These are phyloP conservation scores for Ophiothrix spiculata DNA, from an alignment of 35 echinoderm and acorn worm genomes.

Conservation along the genomic window DNA sequence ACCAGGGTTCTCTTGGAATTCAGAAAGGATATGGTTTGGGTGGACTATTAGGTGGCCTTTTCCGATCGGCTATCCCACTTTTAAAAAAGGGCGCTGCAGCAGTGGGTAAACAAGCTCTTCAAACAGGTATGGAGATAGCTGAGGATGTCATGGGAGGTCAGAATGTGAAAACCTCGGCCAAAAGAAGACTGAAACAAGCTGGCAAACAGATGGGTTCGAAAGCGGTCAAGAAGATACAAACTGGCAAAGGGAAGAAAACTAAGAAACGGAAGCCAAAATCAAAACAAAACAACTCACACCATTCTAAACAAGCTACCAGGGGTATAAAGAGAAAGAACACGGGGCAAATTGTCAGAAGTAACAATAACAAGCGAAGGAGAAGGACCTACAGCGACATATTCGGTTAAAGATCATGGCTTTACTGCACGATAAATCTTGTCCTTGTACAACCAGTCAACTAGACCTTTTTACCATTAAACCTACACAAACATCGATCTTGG, in stretches of 20 bases:
- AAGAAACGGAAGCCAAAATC: not conserved
- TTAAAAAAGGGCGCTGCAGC: constrained; percentile 28
- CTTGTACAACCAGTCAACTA: constrained; percentile 42
- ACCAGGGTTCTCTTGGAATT: not conserved
- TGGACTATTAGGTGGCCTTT: constrained; percentile 23
- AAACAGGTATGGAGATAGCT: constrained; percentile 35
- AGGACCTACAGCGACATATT: constrained; percentile 13
- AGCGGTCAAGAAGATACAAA: not conserved
- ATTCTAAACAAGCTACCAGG: too few relatives aligned
- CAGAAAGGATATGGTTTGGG: constrained; percentile 51
- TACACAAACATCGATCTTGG: constrained; percentile 41
- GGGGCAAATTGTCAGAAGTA: not conserved
- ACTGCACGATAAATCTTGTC: constrained; percentile 49
- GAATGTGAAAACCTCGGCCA: constrained; percentile 30
- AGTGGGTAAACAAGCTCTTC: constrained; percentile 35
- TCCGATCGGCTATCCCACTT: constrained; percentile 25
- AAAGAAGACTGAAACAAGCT: constrained; percentile 7
- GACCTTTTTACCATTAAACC: constrained; percentile 44
- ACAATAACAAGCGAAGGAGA: constrained; percentile 3
- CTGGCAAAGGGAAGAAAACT: not conserved
- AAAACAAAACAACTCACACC: not conserved
- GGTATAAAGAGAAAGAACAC: not conserved
- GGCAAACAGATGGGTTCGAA: not conserved
- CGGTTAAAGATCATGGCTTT: not conserved
- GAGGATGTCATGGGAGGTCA: constrained; percentile 9